Base-by-base conservation (phyloP, 2,113 vertebrate species). In the Syngnathus typhle region DNA sequence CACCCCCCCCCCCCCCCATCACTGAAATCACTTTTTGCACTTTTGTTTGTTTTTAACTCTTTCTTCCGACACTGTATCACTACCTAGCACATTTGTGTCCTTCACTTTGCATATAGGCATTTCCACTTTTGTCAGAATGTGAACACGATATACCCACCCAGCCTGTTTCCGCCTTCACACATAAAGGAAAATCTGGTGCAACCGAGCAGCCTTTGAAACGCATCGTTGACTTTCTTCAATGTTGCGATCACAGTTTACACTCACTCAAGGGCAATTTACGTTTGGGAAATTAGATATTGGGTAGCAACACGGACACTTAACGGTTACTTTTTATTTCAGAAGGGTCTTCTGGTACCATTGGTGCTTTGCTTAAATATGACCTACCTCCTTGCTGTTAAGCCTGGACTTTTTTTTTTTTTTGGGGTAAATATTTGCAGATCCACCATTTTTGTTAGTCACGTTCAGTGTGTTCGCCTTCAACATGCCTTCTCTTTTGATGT, bases 321-420 rank as follows among this genome's bases (percentile, higher is more conserved):
- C 80, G 75, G 70, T 68, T 56, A n/a, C 71, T 10, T 60, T 44
- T 18, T 55, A 81, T 84, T 81, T 76, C 86, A 78, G 68, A 80
- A 80, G 67, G 81, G 76, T 82, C 27, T 83, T 61, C 74, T 64
- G 84, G 68, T 84, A n/a, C 63, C 52, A 32, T 39, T 61, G 75
- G 71, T 56, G 60, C 74, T 75, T 58, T 86, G 84, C 86, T 68
- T 78, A 76, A 60, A 60, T 58, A 63, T 73, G 83, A 85, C 74
- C 90, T 92, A 91, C 90, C 90, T 91, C 90, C 36, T 82, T 44
- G 76, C 74, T 54, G 59, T 84, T 70, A 75, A 66, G 68, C 81
- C 82, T 89, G 82, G 76, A 73, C 7, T 71, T 73, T 76, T 82
- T 74, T 83, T 82, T 9, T 12, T 23, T 27, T 64, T 46, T 16